Evolutionary conservation across 2,888 invertebrate genomes (phyloP), one percentile per base, ranked within the genome.

Genomic region (Periphyllus acericola): DNA sequence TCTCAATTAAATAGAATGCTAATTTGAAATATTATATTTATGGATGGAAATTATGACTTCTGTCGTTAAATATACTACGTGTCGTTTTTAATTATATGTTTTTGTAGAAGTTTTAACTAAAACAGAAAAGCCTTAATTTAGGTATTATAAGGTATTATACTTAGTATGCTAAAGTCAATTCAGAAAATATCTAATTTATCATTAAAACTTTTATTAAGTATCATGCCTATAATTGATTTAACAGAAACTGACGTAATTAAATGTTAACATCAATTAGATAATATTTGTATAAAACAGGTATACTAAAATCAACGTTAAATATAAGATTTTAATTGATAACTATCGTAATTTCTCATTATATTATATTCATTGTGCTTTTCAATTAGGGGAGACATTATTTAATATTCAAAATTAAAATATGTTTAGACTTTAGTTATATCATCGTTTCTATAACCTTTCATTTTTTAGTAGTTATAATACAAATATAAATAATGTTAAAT

Each of bases 361-460:
- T n/a, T 25, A 68, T n/a, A 68, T 68, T 68, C 68, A n/a, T 68
- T 68, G 68, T 68, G 11, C 11, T 68, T 68, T n/a, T 68, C 68
- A 29, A 68, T 29, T 68, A 68, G 3, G 29, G 11, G 2, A 29
- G 11, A 68, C 29, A 29, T 25, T n/a, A 68, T 68, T 25, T 68
- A 68, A 68, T 68, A 29, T 68, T n/a, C 68, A 68, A 68, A 68
- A 25, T n/a, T 68, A 68, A 68, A 68, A 68, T 68, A 68, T 68
- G n/a, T 68, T n/a, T 68, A 68, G 3, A 29, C 68, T 60, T 21
- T 21, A 60, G 25, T 25, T 68, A 25, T n/a, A 68, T 68, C 68
- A n/a, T 68, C 3, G 2, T 68, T 68, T 9, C 29, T n/a, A 3
- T 68, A 25, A 68, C 29, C 9, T n/a, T 68, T n/a, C 25, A 3